A percentile compares a stretch with the other conserved stretches of the same genome.
phyloP scores from a whole-genome alignment of 1,140 invertebrate genomes.

The Bombyx mandarina region DNA sequence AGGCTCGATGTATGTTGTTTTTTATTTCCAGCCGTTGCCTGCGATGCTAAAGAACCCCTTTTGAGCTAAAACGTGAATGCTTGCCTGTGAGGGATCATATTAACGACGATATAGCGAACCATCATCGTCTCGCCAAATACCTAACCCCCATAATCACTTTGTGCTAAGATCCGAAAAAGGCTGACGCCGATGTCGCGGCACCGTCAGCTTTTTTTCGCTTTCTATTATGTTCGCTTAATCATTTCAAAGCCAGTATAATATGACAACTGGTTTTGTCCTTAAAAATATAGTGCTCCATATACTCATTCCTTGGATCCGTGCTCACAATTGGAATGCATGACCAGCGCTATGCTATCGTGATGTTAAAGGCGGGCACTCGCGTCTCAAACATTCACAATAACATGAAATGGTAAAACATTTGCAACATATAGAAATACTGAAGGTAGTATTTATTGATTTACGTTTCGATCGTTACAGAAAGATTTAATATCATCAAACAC shows the following conservation, averaged over 20 bases:
- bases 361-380: constrained; percentile 42
- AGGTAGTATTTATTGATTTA: constrained; percentile 68
- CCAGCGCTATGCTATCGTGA: constrained; percentile 45
- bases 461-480: constrained; percentile 25
- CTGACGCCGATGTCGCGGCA: constrained; percentile 20
- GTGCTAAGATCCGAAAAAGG: constrained; percentile 56
- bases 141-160: constrained; percentile 62
- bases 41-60: constrained; percentile 69
- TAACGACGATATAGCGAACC: constrained; percentile 65
- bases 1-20: constrained; percentile 71
- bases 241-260: constrained; percentile 49
- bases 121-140: constrained; percentile 62
- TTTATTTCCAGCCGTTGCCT: constrained; percentile 71
- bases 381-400: constrained; percentile 60
- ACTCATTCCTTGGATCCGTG: constrained; percentile 59
- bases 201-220: constrained; percentile 34
- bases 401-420: constrained; percentile 63
- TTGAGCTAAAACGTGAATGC: constrained; percentile 71
- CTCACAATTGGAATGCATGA: constrained; percentile 58
- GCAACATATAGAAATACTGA: constrained; percentile 54
- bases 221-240: constrained; percentile 53
- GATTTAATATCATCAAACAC: constrained; percentile 9
- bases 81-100: constrained; percentile 70
- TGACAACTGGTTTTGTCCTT: constrained; percentile 49
- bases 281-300: constrained; percentile 27